Conservation (phyloP, 1,140 invertebrate species). For the Leptinotarsa undecemlineata region DNA sequence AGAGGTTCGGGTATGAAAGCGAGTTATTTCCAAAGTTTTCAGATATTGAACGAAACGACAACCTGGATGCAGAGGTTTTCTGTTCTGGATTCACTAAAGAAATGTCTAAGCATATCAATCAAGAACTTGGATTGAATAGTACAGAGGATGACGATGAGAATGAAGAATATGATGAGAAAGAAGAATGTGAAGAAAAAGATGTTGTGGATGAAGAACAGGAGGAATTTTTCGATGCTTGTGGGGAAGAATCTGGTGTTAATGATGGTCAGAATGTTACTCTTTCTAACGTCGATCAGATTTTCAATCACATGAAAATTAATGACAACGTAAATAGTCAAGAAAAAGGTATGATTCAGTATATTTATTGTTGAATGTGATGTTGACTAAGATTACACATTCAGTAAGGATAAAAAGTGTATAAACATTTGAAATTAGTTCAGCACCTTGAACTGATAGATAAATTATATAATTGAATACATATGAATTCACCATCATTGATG, state of each 20-base stretch:
- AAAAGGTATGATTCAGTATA: background rate
- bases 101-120: conserved; percentile 72
- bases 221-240: conserved; percentile 19
- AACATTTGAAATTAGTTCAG: too few relatives aligned
- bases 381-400: too few relatives aligned
- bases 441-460: too few relatives aligned
- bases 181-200: conserved; percentile 42
- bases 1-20: conserved; percentile 90
- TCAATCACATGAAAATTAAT: conserved; percentile 13
- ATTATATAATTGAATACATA: too few relatives aligned
- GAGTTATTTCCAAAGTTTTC: conserved; percentile 83
- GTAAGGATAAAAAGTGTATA: too few relatives aligned
- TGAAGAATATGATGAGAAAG: conserved; percentile 38
- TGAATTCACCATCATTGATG: too few relatives aligned
- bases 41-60: conserved; percentile 82
- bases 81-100: conserved; percentile 89
- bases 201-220: conserved; percentile 45
- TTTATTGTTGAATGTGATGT: too few relatives aligned
- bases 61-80: conserved; percentile 84
- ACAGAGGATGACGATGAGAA: conserved; percentile 50
- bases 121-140: conserved; percentile 59
- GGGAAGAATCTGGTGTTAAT: conserved; percentile 18
- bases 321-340: background rate
- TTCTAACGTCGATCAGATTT: conserved; percentile 7
- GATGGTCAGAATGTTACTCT: background rate